These are phyloP conservation scores for Parnassius smintheus DNA, from an alignment of 2,888 invertebrate species.

Conservation along the genomic window DNA sequence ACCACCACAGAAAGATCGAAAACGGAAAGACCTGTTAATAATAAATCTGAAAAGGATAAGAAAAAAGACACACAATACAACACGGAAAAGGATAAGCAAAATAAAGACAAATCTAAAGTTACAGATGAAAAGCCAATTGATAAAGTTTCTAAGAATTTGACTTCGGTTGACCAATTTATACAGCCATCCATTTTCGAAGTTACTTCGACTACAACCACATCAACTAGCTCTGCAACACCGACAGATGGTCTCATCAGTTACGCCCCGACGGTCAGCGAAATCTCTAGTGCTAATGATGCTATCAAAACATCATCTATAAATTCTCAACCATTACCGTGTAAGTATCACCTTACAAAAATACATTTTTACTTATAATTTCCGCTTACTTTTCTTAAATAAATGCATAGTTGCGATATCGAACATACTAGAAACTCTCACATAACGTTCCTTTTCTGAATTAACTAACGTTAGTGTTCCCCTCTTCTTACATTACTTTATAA, in stretches of 20 bases:
- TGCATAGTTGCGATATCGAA: too few relatives aligned
- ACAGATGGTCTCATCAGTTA: constrained; percentile 56
- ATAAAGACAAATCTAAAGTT: constrained; percentile 49
- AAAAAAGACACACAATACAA: constrained; percentile 54
- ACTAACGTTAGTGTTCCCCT: too few relatives aligned
- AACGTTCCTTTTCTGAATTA: too few relatives aligned
- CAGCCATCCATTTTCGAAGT: constrained; percentile 56
- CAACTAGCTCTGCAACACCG: constrained; percentile 57
- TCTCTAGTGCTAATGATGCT: constrained; percentile 34
- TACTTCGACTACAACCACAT: constrained; percentile 34
- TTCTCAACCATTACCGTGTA: constrained; percentile 59
- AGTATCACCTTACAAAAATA: constrained; percentile 37
- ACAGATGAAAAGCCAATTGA: constrained; percentile 42
- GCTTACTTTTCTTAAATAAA: too few relatives aligned
- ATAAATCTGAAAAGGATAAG: constrained; percentile 59
- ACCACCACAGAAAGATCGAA: constrained; percentile 42
- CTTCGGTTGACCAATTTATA: constrained; percentile 50
- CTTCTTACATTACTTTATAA: too few relatives aligned
- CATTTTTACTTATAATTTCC: too few relatives aligned
- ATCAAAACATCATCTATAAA: constrained; percentile 62
- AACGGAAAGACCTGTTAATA: constrained; percentile 41
- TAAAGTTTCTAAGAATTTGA: constrained; percentile 48
- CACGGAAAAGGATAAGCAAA: constrained; percentile 55
- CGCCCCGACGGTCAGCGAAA: constrained; percentile 40
- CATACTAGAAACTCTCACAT: too few relatives aligned